A percentile compares a stretch with the other conserved stretches of the same genome.
These are phyloP conservation scores for Schizaphis graminum DNA, from an alignment of 2,888 invertebrate genomes.

Conservation along the genomic window DNA sequence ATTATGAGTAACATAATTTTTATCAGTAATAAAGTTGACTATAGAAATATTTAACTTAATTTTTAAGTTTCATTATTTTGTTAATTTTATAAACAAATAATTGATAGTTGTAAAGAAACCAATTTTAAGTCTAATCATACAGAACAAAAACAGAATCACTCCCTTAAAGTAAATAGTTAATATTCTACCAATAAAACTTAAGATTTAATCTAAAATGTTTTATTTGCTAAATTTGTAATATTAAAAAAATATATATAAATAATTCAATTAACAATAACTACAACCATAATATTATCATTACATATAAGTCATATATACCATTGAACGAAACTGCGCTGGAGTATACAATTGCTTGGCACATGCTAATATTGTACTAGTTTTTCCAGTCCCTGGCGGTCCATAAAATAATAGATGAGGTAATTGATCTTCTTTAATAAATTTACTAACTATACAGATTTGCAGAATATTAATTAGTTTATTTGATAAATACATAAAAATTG, in stretches of 20 bases:
- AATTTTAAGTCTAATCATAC: neutral
- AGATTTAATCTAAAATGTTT: neutral
- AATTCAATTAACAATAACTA: neutral
- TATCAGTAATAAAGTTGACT: neutral
- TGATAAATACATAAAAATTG: neutral
- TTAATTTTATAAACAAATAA: neutral
- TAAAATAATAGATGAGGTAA: constrained; percentile 97
- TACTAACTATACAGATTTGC: constrained; percentile 79
- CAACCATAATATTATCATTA: neutral
- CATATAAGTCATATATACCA: constrained; percentile 76
- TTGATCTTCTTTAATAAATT: constrained; percentile 91
- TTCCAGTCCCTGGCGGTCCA: constrained; percentile 98
- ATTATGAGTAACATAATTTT: neutral
- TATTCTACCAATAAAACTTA: neutral
- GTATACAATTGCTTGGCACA: constrained; percentile 93
- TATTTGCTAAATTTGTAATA: neutral
- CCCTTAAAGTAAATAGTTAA: neutral
- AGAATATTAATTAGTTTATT: constrained; percentile 29
- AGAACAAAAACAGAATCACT: neutral
- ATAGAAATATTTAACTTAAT: neutral
- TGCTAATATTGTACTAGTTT: constrained; percentile 97
- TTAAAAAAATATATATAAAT: neutral
- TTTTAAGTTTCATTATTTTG: neutral
- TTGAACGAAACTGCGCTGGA: constrained; percentile 90
- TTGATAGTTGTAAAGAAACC: neutral